Evolutionary conservation across 2,888 invertebrate species (phyloP), one percentile per base, ranked within the genome.

Genomic region (Parasteatoda lunata): DNA sequence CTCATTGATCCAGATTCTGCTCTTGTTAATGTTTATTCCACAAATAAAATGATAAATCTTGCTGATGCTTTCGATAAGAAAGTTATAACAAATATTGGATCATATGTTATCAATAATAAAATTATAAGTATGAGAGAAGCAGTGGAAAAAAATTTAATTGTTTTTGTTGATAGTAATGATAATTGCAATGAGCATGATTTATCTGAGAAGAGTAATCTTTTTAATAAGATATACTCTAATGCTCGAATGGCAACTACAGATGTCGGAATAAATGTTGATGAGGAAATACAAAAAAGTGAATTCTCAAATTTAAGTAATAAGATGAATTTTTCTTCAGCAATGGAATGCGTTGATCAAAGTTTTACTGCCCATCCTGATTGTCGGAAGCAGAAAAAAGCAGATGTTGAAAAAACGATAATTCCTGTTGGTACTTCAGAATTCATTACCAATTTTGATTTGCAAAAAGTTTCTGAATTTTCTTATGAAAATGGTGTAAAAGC

Each of bases 51-150:
- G 52, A 92, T 96, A 30, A 93, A 95, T 4, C 91, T 97, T 13
- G 91, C 93, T 6, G 94, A 95, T 90, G 96, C 96, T 81, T 93
- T 98, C 89, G 95, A 96, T 89, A 95, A 95, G 90, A 94, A 94
- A 89, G 94, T 97, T 79, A 92, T 98, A 80, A 95, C 97, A 91
- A 93, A 94, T 45, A 95, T 94, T 7, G 97, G 97, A 0, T 95
- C 95, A 91, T 97, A 97, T 91, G 90, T 79, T 91, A 91, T 82
- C 89, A 91, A 48, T 70, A 93, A 93, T 87, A 93, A 91, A 68
- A 93, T 93, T 87, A 92, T 96, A 54, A 94, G 95, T 0, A 95
- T 97, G 95, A 94, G 94, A 90, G 94, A 95, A 90, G 96, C 96
- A 1, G 95, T 97, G 84, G 93, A 93, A 68, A 93, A 93, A 84